A percentile compares a stretch with the other conserved stretches of the same genome.
These are phyloP conservation scores for Lanistes nyassanus DNA, from an alignment of 1,140 invertebrate genomes.

Conservation along the genomic window DNA sequence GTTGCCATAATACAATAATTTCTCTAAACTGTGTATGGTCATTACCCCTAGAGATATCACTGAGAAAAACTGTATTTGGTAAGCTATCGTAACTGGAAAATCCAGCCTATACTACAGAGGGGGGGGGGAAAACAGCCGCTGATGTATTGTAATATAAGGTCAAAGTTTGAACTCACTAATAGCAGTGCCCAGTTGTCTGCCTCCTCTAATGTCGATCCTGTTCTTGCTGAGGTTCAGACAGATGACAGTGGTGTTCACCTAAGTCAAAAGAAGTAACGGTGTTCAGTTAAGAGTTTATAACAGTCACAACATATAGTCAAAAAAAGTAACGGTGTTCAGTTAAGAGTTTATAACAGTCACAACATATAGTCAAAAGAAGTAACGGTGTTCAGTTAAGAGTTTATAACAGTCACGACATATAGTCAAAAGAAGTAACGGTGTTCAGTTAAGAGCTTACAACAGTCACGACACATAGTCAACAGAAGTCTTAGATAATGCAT, in stretches of 20 bases:
- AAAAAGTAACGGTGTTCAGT: background rate
- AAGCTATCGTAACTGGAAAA: no score
- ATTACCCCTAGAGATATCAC: background rate
- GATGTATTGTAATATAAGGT: no score
- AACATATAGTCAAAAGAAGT: background rate
- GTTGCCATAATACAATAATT: background rate
- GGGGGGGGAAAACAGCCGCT: no score
- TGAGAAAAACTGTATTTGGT: no score
- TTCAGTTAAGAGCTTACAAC: no score
- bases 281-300: background rate
- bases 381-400: no score
- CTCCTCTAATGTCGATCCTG: slow-evolving; percentile 49
- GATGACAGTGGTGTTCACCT: slow-evolving; percentile 50
- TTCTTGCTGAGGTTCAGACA: slow-evolving; percentile 60
- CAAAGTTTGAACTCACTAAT: slow-evolving; percentile 50
- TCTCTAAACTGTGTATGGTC: background rate
- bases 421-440: no score
- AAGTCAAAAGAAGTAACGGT: background rate
- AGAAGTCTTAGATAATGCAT: no score
- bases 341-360: background rate
- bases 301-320: background rate
- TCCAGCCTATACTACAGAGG: no score
- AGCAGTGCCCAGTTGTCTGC: slow-evolving; percentile 47
- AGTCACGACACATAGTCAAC: no score
- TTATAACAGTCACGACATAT: no score